These are phyloP conservation scores for Cacatua alba DNA, from an alignment of 2,113 vertebrate genomes.

Conservation along the genomic window DNA sequence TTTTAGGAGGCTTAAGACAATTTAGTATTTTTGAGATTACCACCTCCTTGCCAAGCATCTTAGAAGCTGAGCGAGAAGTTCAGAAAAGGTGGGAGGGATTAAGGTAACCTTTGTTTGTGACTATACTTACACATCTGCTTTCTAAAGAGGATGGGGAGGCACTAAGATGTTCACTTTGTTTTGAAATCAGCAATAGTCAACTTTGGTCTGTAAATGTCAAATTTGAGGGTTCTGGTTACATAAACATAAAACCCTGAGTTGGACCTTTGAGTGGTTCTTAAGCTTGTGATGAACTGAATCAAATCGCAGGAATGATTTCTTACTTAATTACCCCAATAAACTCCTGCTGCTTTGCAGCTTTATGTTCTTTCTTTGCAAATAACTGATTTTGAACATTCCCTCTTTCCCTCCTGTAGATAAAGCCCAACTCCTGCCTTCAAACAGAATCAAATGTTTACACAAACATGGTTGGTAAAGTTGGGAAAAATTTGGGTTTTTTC, in stretches of 20 bases:
- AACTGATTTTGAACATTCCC: background rate
- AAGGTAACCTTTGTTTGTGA: background rate
- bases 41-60: background rate
- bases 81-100: background rate
- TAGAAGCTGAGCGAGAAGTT: background rate
- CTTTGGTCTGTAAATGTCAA: background rate
- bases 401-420: background rate
- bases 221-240: background rate
- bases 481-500: rapidly evolving
- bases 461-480: background rate
- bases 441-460: background rate
- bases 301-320: background rate
- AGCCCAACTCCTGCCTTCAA: background rate
- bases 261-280: background rate
- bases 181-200: background rate
- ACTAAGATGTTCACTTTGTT: background rate
- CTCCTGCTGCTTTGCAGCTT: background rate
- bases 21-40: conserved; percentile 31
- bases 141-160: background rate
- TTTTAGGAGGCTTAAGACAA: background rate
- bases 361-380: background rate
- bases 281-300: background rate
- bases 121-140: background rate
- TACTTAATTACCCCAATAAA: background rate
- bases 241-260: background rate